Evolutionary conservation across 2,797 vertebrate genomes (phyloP).

Genomic region (Steatocranus sp.): DNA sequence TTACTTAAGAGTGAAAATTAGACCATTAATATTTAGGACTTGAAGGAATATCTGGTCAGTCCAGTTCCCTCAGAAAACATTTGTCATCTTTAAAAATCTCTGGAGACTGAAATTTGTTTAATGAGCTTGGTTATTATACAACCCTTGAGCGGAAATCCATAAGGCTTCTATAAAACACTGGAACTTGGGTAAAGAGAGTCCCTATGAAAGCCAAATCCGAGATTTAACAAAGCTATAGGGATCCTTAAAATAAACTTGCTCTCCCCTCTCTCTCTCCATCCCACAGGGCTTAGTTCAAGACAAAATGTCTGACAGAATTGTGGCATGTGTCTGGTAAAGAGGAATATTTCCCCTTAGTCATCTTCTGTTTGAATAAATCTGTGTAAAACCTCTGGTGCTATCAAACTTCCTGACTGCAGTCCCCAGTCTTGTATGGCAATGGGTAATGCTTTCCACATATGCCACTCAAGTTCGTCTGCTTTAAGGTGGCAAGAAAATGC

Average conservation of each 20-base stretch:
- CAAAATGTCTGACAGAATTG: constrained; percentile 61
- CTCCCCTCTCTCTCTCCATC: constrained; percentile 16
- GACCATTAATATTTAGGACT: constrained; percentile 28
- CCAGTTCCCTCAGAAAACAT: constrained; percentile 2
- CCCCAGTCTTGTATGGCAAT: neutral
- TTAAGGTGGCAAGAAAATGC: constrained; percentile 9
- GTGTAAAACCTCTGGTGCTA: constrained; percentile 42
- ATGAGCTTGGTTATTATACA: neutral
- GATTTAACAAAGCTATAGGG: constrained; percentile 50
- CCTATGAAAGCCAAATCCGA: constrained; percentile 59
- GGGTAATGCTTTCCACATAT: constrained; percentile 21
- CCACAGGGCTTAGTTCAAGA: constrained; percentile 45
- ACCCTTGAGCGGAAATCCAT: neutral
- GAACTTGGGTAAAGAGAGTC: constrained; percentile 11
- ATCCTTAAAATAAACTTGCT: constrained; percentile 63
- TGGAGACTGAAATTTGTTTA: constrained; percentile 13
- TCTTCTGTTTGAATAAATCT: constrained; percentile 67
- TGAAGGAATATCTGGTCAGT: neutral
- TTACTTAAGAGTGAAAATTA: constrained; percentile 20
- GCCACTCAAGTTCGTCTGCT: neutral
- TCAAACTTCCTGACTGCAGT: constrained; percentile 7
- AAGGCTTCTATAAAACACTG: constrained; percentile 5
- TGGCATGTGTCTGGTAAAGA: constrained; percentile 62
- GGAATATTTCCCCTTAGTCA: constrained; percentile 48
- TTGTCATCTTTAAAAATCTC: constrained; percentile 10